Conservation (phyloP, 2,113 vertebrate species). For the Acrocephalus kingi region DNA sequence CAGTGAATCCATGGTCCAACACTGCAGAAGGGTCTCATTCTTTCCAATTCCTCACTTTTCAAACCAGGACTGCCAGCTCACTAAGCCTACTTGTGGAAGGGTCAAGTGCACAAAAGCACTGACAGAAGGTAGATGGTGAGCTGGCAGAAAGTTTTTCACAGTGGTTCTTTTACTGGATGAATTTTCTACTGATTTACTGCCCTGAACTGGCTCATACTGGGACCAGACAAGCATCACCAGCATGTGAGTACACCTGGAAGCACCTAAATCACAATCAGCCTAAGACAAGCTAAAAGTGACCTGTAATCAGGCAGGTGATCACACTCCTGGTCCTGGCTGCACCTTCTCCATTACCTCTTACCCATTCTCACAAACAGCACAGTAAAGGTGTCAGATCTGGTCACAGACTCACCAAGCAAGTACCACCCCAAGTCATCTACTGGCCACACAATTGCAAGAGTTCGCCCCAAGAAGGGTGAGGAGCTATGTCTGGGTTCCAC, state of each 20-base stretch:
- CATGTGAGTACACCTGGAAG: background rate
- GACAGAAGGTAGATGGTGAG: too few species aligned
- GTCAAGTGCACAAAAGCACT: too few species aligned
- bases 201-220: background rate
- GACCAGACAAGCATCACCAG: background rate
- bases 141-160: background rate
- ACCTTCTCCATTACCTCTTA: background rate
- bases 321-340: background rate
- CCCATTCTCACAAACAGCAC: background rate
- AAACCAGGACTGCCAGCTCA: background rate
- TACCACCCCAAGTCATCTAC: background rate
- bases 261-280: background rate
- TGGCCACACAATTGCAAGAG: background rate
- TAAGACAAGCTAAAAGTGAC: background rate
- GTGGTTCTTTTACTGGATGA: rapidly evolving
- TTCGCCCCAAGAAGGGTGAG: background rate
- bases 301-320: background rate
- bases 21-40: background rate
- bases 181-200: background rate
- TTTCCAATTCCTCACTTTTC: background rate
- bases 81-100: too few species aligned
- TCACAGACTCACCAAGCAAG: background rate
- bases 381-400: background rate
- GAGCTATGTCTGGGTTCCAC: background rate
- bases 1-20: background rate